A percentile compares a stretch with the other conserved stretches of the same genome.
Conservation (phyloP, 2,888 invertebrate species). For the Microctonus hyperodae region DNA sequence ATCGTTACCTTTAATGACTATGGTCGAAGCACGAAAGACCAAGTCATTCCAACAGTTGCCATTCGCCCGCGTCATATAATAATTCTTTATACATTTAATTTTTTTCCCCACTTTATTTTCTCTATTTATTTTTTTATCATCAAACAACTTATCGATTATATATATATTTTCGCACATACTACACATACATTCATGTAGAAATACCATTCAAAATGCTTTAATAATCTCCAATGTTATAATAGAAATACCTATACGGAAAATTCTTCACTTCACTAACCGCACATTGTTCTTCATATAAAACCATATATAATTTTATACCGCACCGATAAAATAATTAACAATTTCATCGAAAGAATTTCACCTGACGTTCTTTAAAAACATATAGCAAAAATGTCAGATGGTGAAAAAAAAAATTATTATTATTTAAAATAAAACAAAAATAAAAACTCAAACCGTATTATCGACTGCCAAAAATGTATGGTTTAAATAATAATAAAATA, state of each 20-base stretch:
- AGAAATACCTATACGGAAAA: conserved; percentile 2
- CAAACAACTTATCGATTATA: background rate
- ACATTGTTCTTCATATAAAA: background rate
- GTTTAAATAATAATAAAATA: background rate
- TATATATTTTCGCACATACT: too few species aligned
- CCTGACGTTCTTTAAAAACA: conserved; percentile 8
- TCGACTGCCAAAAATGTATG: background rate
- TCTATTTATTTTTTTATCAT: background rate
- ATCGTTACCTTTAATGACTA: conserved; percentile 31
- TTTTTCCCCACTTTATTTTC: background rate
- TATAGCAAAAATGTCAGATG: background rate
- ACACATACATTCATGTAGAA: background rate
- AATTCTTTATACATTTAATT: background rate
- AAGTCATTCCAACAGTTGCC: conserved; percentile 2
- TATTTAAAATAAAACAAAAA: background rate
- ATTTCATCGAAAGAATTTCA: conserved; percentile 25
- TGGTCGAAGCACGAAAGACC: conserved; percentile 6
- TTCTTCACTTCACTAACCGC: background rate
- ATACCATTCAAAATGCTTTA: conserved; percentile 1
- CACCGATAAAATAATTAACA: conserved; percentile 14
- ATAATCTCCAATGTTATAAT: background rate
- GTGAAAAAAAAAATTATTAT: background rate
- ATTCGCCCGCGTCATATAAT: background rate
- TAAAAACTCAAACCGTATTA: background rate
- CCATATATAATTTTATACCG: background rate